Evolutionary conservation across 2,888 invertebrate genomes (phyloP), one percentile per base, ranked within the genome.

Genomic region (Conistra vaccinii): DNA sequence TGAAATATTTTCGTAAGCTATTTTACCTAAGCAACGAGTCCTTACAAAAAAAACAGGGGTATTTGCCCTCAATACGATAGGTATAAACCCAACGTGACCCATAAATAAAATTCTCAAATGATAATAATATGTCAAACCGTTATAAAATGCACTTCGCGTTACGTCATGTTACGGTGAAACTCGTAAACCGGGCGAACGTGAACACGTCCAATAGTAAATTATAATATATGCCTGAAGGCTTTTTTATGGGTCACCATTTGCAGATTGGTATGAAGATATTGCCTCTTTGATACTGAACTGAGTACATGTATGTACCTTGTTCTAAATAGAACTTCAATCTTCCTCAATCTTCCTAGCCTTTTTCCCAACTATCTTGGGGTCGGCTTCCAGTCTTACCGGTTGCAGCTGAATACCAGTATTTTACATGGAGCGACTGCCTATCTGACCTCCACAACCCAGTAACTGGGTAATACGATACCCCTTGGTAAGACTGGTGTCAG

Each of bases 201-300:
- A 82, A 85, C 76, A 83, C 73, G 84, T 78, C 89, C 68, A 67
- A 61, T 82, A 73, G 70, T 91, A 91, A 91, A 91, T 90, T 90
- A 88, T 91, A 90, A 91, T 90, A 87, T 90, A 89, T 89, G 86
- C 86, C 81, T 72, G 80, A 85, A 83, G 69, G 84, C 78, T 85
- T 88, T 90, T 91, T 91, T 58, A 32, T 58, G 69, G 60, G 58
- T 67, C 45, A 66, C 63, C 82, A 81, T 87, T 79, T 83, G 73
- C 23, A 72, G 73, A 87, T 78, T 80, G 82, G 69, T 66, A 57
- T 12, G 12, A 32, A 57, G 14, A 66, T 67, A 65, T 78, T 78
- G 35, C 55, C 14, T 51, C 14, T 23, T 32, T 23, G 39, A 51
- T 57, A 20, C 29, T n/a, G 20, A 55, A 66, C n/a, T n/a, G 32